These are phyloP conservation scores for Brachionus asplanchnoidis DNA, from an alignment of 1,140 invertebrate species.

Conservation along the genomic window DNA sequence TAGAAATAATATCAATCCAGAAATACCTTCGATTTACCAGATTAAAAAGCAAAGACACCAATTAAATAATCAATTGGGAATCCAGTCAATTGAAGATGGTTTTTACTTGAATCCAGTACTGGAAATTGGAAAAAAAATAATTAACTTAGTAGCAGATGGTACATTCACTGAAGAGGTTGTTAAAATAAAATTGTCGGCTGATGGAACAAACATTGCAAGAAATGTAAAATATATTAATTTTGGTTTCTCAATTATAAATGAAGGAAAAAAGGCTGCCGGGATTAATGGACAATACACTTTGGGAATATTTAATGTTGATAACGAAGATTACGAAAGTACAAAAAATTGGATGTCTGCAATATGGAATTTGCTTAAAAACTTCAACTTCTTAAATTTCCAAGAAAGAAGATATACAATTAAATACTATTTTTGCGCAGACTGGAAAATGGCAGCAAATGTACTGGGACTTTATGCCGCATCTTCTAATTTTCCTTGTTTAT, in stretches of 20 bases:
- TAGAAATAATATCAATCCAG: no score
- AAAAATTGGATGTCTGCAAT: not conserved
- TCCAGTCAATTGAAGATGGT: no score
- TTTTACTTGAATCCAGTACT: no score
- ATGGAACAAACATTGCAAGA: not conserved
- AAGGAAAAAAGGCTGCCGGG: not conserved
- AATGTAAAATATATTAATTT: not conserved
- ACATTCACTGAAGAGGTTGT: no score
- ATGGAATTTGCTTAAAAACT: not conserved
- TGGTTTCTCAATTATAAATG: not conserved
- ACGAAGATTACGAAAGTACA: not conserved
- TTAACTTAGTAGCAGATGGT: no score
- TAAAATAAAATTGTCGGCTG: not conserved
- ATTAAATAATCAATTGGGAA: no score
- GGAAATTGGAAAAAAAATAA: no score
- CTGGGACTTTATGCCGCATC: not conserved
- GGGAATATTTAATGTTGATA: conserved; percentile 20
- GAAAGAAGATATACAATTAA: not conserved
- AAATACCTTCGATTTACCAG: no score
- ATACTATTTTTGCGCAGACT: not conserved
- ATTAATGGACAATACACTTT: not conserved
- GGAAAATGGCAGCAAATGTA: not conserved
- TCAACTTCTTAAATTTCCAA: not conserved
- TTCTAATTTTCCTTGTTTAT: not conserved
- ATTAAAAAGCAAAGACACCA: no score